phyloP scores from a whole-genome alignment of 2,113 vertebrate species.

The Okapia johnstoni region DNA sequence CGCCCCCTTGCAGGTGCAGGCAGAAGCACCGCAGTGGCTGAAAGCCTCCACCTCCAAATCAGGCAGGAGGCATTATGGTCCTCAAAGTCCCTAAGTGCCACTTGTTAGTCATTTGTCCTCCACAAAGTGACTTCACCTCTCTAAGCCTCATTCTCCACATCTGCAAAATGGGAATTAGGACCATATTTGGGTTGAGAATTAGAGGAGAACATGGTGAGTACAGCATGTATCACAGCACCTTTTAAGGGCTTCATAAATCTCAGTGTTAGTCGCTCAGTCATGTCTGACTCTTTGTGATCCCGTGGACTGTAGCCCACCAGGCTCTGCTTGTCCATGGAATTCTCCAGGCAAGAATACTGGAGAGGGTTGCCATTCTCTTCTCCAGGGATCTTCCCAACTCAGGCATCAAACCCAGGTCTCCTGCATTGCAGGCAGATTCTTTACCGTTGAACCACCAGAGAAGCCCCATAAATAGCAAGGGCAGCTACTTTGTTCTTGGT shows the following conservation, averaged over 20 bases:
- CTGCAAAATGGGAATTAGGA: not conserved
- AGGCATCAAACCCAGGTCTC: no score
- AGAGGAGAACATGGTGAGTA: not conserved
- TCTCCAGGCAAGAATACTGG: no score
- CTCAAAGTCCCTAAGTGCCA: not conserved
- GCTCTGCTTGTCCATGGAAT: no score
- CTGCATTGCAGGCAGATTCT: not conserved
- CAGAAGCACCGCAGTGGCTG: not conserved
- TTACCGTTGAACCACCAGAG: not conserved
- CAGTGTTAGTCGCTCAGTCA: no score
- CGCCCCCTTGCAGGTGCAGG: rapidly evolving
- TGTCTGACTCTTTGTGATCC: no score
- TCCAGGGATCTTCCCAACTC: no score
- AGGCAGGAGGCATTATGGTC: not conserved
- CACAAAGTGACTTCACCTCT: not conserved
- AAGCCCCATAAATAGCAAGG: not conserved
- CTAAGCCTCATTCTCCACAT: not conserved
- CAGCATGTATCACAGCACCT: rapidly evolving
- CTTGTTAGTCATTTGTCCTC: not conserved
- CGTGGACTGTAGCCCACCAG: no score
- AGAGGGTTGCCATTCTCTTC: no score
- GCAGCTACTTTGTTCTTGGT: not conserved
- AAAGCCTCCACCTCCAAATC: not conserved
- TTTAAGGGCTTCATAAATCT: not conserved
- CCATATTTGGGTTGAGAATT: not conserved